phyloP scores from a whole-genome alignment of 2,888 invertebrate species.

The Diarsia dahlii region DNA sequence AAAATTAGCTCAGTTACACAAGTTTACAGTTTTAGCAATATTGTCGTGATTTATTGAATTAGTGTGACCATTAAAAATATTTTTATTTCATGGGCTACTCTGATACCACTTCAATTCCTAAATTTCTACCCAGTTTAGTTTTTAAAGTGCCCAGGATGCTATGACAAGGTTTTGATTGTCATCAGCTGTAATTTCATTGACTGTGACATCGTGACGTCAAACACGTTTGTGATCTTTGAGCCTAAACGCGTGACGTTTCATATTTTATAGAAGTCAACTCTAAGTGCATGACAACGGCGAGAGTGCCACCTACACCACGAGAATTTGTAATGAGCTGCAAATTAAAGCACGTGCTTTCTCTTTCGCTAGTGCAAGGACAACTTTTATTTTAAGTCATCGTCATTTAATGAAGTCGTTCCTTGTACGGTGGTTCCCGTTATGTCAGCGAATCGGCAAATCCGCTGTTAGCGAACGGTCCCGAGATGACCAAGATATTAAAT shows the following conservation, averaged over 20 bases:
- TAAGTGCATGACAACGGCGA: slow-evolving; percentile 38
- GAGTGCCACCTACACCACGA: slow-evolving; percentile 33
- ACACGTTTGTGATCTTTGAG: slow-evolving; percentile 28
- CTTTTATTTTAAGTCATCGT: background rate
- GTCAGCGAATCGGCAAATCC: background rate
- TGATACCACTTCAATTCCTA: background rate
- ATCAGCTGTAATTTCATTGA: background rate
- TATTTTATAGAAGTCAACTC: slow-evolving; percentile 42
- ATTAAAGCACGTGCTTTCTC: slow-evolving; percentile 42
- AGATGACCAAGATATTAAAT: background rate
- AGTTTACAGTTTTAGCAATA: too few relatives aligned
- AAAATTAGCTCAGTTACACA: too few relatives aligned
- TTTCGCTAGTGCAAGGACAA: slow-evolving; percentile 18
- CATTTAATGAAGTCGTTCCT: background rate
- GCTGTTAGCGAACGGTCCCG: background rate
- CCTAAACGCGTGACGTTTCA: slow-evolving; percentile 28
- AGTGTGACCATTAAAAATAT: background rate
- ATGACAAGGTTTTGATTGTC: background rate
- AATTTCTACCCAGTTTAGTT: background rate
- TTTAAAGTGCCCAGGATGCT: background rate
- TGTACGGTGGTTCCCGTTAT: background rate
- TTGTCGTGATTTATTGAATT: too few relatives aligned
- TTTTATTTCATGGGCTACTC: background rate
- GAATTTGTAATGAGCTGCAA: slow-evolving; percentile 47
- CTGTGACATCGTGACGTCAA: background rate